Conservation (phyloP, 2,113 vertebrate species). For the Cepphus grylle region DNA sequence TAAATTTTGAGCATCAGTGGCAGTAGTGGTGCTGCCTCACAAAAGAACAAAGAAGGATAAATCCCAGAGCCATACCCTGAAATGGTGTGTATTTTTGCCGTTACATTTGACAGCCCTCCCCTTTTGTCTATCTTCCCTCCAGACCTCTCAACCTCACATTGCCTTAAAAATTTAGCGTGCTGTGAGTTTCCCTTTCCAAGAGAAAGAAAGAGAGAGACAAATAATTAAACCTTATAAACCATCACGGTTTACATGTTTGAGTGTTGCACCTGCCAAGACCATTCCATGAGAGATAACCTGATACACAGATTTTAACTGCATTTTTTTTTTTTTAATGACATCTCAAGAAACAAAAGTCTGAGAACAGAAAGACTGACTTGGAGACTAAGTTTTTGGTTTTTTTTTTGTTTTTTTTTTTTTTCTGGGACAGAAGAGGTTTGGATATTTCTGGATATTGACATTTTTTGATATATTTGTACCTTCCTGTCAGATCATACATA, state of each 20-base stretch:
- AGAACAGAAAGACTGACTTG: background rate
- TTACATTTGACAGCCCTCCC: rapidly evolving
- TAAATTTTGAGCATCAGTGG: background rate
- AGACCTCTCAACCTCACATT: background rate
- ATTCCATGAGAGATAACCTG: background rate
- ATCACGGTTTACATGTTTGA: background rate
- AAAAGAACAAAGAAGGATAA: background rate
- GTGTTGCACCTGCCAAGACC: background rate
- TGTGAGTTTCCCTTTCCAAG: background rate
- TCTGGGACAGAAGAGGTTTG: background rate
- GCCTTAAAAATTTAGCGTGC: background rate
- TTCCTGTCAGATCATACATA: background rate
- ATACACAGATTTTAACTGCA: background rate
- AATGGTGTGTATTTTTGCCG: background rate
- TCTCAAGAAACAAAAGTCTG: background rate
- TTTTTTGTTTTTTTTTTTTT: no score
- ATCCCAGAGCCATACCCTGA: rapidly evolving
- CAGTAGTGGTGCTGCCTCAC: background rate
- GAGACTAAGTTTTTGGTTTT: background rate
- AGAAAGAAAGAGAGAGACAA: background rate
- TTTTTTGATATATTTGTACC: background rate
- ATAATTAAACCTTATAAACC: background rate
- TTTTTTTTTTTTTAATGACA: background rate
- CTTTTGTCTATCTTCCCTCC: background rate
- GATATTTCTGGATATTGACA: background rate